A percentile compares a stretch with the other conserved stretches of the same genome.
phyloP scores from a whole-genome alignment of 2,113 vertebrate genomes.

The Perca schrenkii region DNA sequence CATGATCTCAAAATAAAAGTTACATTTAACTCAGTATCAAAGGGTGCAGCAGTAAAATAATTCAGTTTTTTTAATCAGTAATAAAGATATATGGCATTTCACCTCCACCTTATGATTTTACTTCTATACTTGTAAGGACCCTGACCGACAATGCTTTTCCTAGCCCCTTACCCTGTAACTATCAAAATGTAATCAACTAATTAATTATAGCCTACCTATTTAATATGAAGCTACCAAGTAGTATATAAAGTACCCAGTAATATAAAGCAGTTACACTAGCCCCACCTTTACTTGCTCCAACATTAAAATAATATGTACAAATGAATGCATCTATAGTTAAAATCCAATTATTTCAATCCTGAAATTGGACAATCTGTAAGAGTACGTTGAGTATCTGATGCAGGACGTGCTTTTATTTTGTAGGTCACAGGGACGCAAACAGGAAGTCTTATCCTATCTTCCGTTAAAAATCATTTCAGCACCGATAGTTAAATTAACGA shows the following conservation, averaged over 20 bases:
- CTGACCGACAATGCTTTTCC: background rate
- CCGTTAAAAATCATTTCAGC: background rate
- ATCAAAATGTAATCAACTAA: too few relatives aligned
- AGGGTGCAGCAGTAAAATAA: background rate
- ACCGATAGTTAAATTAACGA: background rate
- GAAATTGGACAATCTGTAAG: too few relatives aligned
- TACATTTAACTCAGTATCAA: background rate
- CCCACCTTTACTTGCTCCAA: background rate
- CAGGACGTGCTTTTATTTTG: slow-evolving; percentile 23
- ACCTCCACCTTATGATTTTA: background rate
- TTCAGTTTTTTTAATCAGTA: background rate
- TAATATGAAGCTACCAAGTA: background rate
- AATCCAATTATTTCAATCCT: background rate
- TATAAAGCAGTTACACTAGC: background rate
- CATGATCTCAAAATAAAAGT: background rate
- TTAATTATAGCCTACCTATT: too few relatives aligned
- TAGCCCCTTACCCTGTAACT: background rate
- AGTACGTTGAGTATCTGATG: background rate
- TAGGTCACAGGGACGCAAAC: background rate
- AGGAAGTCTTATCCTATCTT: background rate
- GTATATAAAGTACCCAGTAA: background rate
- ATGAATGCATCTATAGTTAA: background rate
- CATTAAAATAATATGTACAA: background rate
- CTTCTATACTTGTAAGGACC: background rate
- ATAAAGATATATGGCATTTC: background rate